A percentile compares a stretch with the other conserved stretches of the same genome.
Evolutionary conservation across 2,113 vertebrate species (phyloP).

Genomic region (Panthera tigris): DNA sequence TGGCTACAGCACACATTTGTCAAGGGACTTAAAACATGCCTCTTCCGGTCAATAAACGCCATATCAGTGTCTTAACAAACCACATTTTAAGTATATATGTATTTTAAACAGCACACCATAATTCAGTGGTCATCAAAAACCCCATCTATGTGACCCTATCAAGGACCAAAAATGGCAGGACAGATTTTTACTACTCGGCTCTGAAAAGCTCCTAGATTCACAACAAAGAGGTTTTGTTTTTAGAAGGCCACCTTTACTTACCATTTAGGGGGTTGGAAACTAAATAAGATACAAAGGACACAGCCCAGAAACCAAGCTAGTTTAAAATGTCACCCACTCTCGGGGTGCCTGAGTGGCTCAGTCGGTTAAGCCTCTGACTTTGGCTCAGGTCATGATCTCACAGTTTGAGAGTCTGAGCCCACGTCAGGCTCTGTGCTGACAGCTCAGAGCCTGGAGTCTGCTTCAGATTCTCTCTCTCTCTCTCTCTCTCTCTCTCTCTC

Average conservation of each 20-base stretch:
- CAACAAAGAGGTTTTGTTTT: background rate
- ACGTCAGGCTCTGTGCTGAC: no score
- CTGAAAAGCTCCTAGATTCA: background rate
- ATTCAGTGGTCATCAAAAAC: background rate
- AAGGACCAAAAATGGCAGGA: background rate
- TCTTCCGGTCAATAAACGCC: background rate
- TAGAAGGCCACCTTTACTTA: background rate
- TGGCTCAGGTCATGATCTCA: no score
- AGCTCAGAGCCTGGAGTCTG: no score
- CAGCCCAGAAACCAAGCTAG: background rate
- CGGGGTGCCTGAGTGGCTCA: background rate
- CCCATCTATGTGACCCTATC: background rate
- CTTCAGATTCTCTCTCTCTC: no score
- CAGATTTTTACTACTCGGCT: background rate
- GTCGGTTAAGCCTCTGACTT: no score
- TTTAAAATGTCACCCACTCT: background rate
- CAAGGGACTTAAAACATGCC: background rate
- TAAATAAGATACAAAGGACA: background rate
- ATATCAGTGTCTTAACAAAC: background rate
- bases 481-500: no score
- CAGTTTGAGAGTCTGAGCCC: no score
- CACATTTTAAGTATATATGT: background rate
- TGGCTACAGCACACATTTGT: background rate
- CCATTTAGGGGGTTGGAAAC: background rate
- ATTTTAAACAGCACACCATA: conserved; percentile 4